Percentiles rank a stretch among this genome's conserved stretches.
Evolutionary conservation across 2,888 invertebrate genomes (phyloP).

Genomic region (Apotomis capreana): DNA sequence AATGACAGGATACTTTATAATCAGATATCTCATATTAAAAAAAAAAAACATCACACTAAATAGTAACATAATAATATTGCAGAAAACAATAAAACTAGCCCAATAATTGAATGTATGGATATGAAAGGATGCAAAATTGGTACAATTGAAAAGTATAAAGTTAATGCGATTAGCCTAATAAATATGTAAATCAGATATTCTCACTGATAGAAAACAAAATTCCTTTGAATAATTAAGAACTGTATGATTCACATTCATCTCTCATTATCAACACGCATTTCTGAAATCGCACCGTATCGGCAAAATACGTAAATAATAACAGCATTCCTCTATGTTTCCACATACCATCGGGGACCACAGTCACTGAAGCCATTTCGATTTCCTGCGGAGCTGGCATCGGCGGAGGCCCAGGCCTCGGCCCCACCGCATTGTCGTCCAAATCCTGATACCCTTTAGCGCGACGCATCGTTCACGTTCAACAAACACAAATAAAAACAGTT

Average conservation of each 20-base stretch:
- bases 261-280: constrained; percentile 19
- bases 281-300: background rate
- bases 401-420: constrained; percentile 62
- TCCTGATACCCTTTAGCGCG: constrained; percentile 85
- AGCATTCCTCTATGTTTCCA: background rate
- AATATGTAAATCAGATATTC: background rate
- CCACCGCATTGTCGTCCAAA: constrained; percentile 78
- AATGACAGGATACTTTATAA: no score
- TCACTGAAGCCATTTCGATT: constrained; percentile 91
- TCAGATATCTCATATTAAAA: no score
- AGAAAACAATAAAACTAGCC: no score
- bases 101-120: constrained; percentile 47
- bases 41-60: no score
- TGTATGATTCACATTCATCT: constrained; percentile 1
- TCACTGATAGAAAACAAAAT: background rate
- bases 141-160: background rate
- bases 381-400: constrained; percentile 85
- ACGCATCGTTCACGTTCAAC: constrained; percentile 65
- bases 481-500: constrained; percentile 47
- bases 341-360: constrained; percentile 91
- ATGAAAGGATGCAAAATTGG: background rate
- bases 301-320: constrained; percentile 21
- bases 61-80: no score
- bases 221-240: background rate
- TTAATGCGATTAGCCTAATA: background rate